Conservation (phyloP, 2,113 vertebrate genomes). For the Psephotus haematonotus region DNA sequence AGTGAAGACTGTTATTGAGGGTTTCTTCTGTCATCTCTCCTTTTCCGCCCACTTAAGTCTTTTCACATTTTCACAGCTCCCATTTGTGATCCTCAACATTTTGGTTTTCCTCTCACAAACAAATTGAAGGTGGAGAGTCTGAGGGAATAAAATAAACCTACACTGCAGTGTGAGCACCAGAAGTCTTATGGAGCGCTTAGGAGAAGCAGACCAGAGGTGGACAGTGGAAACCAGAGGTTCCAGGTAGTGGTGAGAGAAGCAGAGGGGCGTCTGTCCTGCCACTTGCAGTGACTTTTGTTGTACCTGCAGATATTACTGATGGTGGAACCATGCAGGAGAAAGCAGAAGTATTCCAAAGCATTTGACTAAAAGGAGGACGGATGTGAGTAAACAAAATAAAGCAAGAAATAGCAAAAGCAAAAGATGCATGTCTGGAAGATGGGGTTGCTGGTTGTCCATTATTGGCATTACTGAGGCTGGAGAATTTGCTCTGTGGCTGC, state of each 20-base stretch:
- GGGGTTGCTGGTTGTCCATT: not conserved
- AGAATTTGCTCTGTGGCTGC: not conserved
- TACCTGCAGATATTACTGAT: not conserved
- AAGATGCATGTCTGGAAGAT: not conserved
- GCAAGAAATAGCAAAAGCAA: not conserved
- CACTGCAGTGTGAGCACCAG: not conserved
- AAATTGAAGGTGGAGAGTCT: not conserved
- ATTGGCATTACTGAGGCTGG: not conserved
- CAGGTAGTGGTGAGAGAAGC: not conserved
- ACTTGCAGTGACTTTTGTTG: not conserved
- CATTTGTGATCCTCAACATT: not conserved
- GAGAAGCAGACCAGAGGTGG: not conserved
- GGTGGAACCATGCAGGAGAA: not conserved
- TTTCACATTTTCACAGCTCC: not conserved
- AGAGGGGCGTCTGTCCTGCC: rapidly evolving
- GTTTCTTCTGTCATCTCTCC: not conserved
- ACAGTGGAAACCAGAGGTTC: not conserved
- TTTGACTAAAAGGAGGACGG: not conserved
- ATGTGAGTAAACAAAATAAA: not conserved
- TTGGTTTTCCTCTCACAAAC: not conserved
- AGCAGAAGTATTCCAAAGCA: not conserved
- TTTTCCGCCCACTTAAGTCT: not conserved
- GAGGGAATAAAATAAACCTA: not conserved
- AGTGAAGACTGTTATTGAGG: not conserved
- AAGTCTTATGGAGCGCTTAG: not conserved